Base-by-base conservation (phyloP, 2,888 invertebrate genomes). In the Chaitophorus viminalis region DNA sequence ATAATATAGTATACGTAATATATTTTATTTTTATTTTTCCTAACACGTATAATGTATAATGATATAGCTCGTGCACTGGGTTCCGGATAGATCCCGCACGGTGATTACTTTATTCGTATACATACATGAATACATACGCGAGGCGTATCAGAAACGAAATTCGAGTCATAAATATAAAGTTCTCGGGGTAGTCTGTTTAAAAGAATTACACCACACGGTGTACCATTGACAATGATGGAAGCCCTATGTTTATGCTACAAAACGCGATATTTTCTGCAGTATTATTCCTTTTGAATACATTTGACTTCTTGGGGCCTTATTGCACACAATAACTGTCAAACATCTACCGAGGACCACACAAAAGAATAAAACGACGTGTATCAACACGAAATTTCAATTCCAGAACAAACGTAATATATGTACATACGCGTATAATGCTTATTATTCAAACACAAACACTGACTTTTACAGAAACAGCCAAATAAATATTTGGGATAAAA, bases 171-270 rank as follows among this genome's bases (percentile, higher is more conserved):
- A 84, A 84, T 75, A 76, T 84, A 31, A 75, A 83, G 75, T 83
- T 76, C 11, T 33, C 46, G 72, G 4, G 33, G 68, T 25, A 31
- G 65, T 36, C 68, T 31, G 83, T 75, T 84, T 76, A 84, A 33
- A 65, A 84, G 68, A 65, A 76, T 76, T 83, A 60, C 75, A 60
- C 14, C 4, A 33, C 60, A 5, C 74, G 3, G 54, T 11, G 36
- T 60, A 83, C 75, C 83, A 60, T 83, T 76, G 84, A 84, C 84
- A 84, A 76, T 84, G 84, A 84, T 68, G 76, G 65, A 84, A 84
- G 14, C 76, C 11, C 31, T 76, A 33, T 46, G 25, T 60, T 54
- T 60, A 29, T 1, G 60, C 52, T 60, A 31, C 82, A 36, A 83
- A 60, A 60, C 36, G 36, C 36, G 36, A 60, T 29, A 54, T 75